Conservation (phyloP, 2,797 vertebrate genomes). For the Sus cebifrons region DNA sequence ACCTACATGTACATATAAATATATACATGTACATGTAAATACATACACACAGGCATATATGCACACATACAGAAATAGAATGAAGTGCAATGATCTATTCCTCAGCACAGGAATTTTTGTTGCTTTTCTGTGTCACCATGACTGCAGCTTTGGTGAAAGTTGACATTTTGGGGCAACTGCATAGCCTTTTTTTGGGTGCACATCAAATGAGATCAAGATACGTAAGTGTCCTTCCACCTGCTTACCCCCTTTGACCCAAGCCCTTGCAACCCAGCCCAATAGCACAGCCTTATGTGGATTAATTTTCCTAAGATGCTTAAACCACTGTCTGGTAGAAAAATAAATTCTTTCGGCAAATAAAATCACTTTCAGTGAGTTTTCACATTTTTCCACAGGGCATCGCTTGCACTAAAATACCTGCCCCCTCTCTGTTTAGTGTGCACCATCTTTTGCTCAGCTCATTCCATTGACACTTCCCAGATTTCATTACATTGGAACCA, state of each 20-base stretch:
- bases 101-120: background rate
- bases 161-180: background rate
- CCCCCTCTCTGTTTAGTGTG: background rate
- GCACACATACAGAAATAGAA: background rate
- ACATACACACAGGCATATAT: background rate
- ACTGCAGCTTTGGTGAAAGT: background rate
- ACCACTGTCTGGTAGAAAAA: background rate
- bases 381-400: background rate
- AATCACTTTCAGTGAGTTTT: background rate
- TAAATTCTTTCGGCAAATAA: background rate
- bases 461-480: background rate
- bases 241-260: background rate
- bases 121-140: background rate
- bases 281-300: background rate
- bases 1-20: background rate
- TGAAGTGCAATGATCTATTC: background rate
- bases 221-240: background rate
- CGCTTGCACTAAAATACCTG: background rate
- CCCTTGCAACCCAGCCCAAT: background rate
- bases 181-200: background rate
- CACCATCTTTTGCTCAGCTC: background rate
- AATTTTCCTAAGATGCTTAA: background rate
- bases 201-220: constrained; percentile 7
- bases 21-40: background rate
- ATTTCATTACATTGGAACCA: background rate